These are phyloP conservation scores for Ploceus nigricollis DNA, from an alignment of 2,113 vertebrate genomes.

Conservation along the genomic window DNA sequence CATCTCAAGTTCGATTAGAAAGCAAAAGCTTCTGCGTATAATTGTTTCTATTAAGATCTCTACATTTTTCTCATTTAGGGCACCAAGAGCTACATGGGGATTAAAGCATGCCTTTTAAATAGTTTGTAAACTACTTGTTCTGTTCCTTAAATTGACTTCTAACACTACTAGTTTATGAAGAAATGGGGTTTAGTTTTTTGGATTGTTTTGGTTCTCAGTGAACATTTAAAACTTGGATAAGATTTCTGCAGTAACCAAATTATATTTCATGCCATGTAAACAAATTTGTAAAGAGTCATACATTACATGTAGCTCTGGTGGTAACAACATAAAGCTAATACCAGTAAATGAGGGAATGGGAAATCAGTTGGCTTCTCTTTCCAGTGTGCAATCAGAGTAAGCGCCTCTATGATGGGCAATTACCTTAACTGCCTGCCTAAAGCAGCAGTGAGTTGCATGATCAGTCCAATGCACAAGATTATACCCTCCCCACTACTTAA, in stretches of 20 bases:
- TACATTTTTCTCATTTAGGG: not conserved
- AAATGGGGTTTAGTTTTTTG: not conserved
- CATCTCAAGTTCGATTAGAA: not conserved
- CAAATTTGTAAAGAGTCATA: constrained; percentile 23
- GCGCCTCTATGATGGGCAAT: constrained; percentile 49
- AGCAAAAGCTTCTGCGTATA: not conserved
- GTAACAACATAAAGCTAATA: constrained; percentile 35
- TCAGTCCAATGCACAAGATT: constrained; percentile 36
- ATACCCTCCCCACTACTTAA: constrained; percentile 20
- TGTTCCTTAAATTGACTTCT: constrained; percentile 2
- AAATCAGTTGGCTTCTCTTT: constrained; percentile 22
- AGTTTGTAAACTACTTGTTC: not conserved
- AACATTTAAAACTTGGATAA: constrained; percentile 27
- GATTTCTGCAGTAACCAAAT: constrained; percentile 41
- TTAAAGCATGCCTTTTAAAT: not conserved
- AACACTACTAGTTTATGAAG: not conserved
- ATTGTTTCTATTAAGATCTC: not conserved
- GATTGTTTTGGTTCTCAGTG: not conserved
- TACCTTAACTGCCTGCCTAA: constrained; percentile 61
- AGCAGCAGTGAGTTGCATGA: constrained; percentile 41
- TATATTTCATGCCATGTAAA: constrained; percentile 49
- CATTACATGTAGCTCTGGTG: not conserved
- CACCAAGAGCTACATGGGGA: not conserved
- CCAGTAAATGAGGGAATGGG: constrained; percentile 47
- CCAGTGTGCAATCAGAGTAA: constrained; percentile 35